Base-by-base conservation (phyloP, 2,113 vertebrate species). In the Charadrius vociferus region DNA sequence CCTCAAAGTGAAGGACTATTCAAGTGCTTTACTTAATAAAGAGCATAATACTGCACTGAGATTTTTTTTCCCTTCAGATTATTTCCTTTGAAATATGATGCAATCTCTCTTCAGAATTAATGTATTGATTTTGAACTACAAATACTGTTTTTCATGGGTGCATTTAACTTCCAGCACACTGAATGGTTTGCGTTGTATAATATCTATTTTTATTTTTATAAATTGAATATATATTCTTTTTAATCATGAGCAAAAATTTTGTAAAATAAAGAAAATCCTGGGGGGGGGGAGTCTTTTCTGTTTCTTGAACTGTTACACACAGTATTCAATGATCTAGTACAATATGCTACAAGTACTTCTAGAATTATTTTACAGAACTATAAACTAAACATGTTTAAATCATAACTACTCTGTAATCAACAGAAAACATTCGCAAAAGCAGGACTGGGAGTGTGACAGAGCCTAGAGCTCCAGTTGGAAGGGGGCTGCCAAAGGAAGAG, bases 61-160 rank as follows among this genome's bases (percentile, higher is more conserved):
- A 32, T 20, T 45, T 86, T 45, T 86, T 45, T 23, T 12, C 26
- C 37, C 8, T 81, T 59, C 50, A 41, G 15, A 62, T 92, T 90
- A 84, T 62, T 78, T 82, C 62, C 53, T 62, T 68, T 83, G 73
- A 94, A 87, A 95, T 68, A 75, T 2, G 11, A 79, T 18, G 36
- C 30, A 87, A 5, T 17, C 39, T 58, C 68, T 72, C 43, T 71
- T 56, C 74, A 77, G 70, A 88, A 90, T 59, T 83, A 74, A 88
- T 27, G 18, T 17, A 80, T 36, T 66, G 19, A 92, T 78, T 93
- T 93, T 52, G 79, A 88, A 71, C 50, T 49, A 80, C 55, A 90
- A 93, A 92, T 32, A 70, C 19, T 52, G 29, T 15, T 86, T 92
- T 74, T 47, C 47, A 84, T 6, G 14, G 7, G 26, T 66, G 36